Evolutionary conservation across 2,888 invertebrate species (phyloP).

Genomic region (Andrena flavipes): DNA sequence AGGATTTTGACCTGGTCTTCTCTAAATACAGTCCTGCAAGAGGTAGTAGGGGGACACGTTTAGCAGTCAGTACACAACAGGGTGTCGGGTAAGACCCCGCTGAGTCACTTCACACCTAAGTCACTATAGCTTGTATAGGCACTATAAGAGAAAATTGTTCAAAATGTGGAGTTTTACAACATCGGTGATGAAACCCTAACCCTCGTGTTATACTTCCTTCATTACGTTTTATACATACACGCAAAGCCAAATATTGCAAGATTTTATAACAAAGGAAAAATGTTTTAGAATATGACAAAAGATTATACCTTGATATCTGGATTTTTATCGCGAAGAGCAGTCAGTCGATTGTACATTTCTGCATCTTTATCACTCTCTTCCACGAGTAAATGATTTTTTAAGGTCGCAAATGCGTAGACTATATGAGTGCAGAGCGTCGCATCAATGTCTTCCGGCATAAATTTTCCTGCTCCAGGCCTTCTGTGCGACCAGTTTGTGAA

Average conservation of each 20-base stretch:
- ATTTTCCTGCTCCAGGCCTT: slow-evolving; percentile 94
- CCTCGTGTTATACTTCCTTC: too few species aligned
- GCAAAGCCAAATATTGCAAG: not conserved
- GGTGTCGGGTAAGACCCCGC: too few species aligned
- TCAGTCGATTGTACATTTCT: slow-evolving; percentile 94
- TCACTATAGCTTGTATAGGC: too few species aligned
- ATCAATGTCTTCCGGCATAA: slow-evolving; percentile 95
- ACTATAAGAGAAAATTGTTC: too few species aligned
- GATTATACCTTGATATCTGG: slow-evolving; percentile 91
- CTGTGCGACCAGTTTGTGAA: slow-evolving; percentile 98
- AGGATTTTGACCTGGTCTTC: too few species aligned
- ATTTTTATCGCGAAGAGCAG: slow-evolving; percentile 94
- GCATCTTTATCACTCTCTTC: slow-evolving; percentile 93
- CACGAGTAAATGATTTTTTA: slow-evolving; percentile 93
- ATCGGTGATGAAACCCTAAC: too few species aligned
- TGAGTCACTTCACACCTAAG: too few species aligned
- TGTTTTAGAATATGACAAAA: not conserved
- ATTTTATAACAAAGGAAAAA: not conserved
- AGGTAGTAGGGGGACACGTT: too few species aligned
- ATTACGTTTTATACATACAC: too few species aligned
- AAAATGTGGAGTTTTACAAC: too few species aligned
- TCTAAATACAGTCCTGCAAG: too few species aligned
- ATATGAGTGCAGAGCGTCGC: slow-evolving; percentile 96
- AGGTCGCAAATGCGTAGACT: slow-evolving; percentile 97
- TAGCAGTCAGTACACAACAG: too few species aligned